A percentile compares a stretch with the other conserved stretches of the same genome.
These are phyloP conservation scores for Branchellion lobata DNA, from an alignment of 2,888 invertebrate species.

Conservation along the genomic window DNA sequence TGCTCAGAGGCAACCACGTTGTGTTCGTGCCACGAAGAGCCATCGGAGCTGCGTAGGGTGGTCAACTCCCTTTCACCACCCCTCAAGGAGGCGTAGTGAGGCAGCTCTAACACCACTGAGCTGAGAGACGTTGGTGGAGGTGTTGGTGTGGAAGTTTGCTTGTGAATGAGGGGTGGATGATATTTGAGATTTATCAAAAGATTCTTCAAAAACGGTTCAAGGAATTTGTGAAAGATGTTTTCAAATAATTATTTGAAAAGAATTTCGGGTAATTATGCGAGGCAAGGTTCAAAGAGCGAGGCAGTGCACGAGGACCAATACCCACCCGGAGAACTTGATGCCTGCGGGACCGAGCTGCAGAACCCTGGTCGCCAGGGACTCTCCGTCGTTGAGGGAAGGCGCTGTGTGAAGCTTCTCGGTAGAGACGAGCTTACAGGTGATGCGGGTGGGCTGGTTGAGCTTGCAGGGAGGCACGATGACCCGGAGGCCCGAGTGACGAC, in stretches of 20 bases:
- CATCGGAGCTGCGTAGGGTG: conserved; percentile 93
- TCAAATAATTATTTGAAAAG: too few relatives aligned
- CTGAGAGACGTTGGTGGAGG: conserved; percentile 52
- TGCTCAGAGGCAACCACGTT: conserved; percentile 88
- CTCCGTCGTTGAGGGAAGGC: conserved; percentile 97
- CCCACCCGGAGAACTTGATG: conserved; percentile 90
- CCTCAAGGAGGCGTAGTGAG: conserved; percentile 95
- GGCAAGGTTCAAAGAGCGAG: too few relatives aligned
- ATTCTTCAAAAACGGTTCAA: too few relatives aligned
- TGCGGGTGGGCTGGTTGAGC: conserved; percentile 92
- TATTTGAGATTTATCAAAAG: too few relatives aligned
- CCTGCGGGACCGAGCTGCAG: conserved; percentile 94
- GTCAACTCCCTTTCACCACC: conserved; percentile 96
- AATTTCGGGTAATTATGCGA: too few relatives aligned
- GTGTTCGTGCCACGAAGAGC: conserved; percentile 98
- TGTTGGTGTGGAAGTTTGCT: not conserved
- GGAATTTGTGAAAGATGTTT: too few relatives aligned
- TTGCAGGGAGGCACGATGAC: conserved; percentile 96
- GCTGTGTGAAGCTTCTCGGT: conserved; percentile 83
- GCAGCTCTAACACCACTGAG: conserved; percentile 81
- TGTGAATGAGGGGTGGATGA: too few relatives aligned
- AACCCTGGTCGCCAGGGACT: conserved; percentile 91
- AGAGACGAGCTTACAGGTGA: conserved; percentile 90
- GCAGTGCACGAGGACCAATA: not conserved
- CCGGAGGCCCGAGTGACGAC: conserved; percentile 94